Percentiles rank a stretch among this genome's conserved stretches.
phyloP scores from a whole-genome alignment of 2,113 vertebrate genomes.

The Thryonomys swinderianus region DNA sequence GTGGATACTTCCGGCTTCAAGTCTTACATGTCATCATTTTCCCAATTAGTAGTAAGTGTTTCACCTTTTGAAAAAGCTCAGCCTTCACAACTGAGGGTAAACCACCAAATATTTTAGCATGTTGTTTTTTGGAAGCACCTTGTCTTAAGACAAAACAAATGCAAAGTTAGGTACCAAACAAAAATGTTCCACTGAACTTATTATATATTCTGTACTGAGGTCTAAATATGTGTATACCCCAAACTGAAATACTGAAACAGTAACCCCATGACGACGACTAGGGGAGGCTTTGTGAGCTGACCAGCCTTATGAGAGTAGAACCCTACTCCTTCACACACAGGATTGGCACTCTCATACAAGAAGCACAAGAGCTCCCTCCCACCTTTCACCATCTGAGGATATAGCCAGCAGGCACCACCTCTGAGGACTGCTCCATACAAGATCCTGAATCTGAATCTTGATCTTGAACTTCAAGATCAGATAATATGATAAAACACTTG shows the following conservation, averaged over 20 bases:
- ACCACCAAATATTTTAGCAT: neutral
- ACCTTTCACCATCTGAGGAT: neutral
- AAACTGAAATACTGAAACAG: neutral
- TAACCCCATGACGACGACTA: neutral
- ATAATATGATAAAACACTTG: neutral
- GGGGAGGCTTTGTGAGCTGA: neutral
- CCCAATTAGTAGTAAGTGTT: neutral
- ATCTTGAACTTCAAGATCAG: neutral
- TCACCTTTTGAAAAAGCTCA: constrained; percentile 23
- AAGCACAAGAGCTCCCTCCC: neutral
- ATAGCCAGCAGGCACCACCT: neutral
- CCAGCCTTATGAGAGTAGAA: no score
- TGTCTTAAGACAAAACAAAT: neutral
- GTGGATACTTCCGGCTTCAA: neutral
- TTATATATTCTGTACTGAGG: neutral
- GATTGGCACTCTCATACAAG: neutral
- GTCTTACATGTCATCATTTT: neutral
- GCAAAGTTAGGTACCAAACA: neutral
- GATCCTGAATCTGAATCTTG: neutral
- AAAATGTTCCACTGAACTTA: neutral
- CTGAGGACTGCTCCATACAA: neutral
- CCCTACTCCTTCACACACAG: no score
- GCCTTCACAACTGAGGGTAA: neutral
- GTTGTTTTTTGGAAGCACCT: neutral
- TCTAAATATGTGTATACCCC: neutral